A percentile compares a stretch with the other conserved stretches of the same genome.
These are phyloP conservation scores for Palloptera scutellata DNA, from an alignment of 2,888 invertebrate genomes.

Conservation along the genomic window DNA sequence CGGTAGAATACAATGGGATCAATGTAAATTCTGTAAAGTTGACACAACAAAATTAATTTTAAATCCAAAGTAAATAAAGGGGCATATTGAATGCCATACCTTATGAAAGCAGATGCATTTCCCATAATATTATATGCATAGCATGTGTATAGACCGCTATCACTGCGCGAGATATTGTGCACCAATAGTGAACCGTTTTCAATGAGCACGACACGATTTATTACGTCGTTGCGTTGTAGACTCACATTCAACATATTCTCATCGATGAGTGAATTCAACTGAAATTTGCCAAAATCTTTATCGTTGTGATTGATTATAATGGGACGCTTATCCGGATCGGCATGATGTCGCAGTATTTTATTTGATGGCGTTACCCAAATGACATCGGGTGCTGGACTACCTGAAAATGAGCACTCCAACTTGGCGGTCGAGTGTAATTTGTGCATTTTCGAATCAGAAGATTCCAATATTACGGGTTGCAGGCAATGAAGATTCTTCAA, in stretches of 20 bases:
- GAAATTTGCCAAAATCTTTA: conserved; percentile 54
- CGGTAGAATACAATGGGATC: conserved; percentile 86
- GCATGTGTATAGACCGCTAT: conserved; percentile 87
- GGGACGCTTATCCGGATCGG: conserved; percentile 69
- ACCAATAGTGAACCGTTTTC: conserved; percentile 83
- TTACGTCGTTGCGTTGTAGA: conserved; percentile 39
- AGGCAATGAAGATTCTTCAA: conserved; percentile 77
- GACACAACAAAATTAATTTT: not conserved
- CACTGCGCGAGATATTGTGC: conserved; percentile 75
- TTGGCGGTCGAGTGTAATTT: conserved; percentile 73
- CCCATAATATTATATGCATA: conserved; percentile 85
- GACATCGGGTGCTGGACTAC: conserved; percentile 80
- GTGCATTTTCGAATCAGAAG: conserved; percentile 72
- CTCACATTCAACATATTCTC: conserved; percentile 50
- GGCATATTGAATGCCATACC: conserved; percentile 46
- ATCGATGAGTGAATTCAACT: conserved; percentile 54
- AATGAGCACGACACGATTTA: conserved; percentile 65
- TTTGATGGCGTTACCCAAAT: conserved; percentile 86
- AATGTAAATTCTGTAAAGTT: conserved; percentile 71
- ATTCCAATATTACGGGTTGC: conserved; percentile 69
- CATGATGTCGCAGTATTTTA: conserved; percentile 79
- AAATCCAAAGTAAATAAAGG: not conserved
- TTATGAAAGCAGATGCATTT: conserved; percentile 77
- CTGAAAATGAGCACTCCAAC: conserved; percentile 79
- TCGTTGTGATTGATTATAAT: conserved; percentile 57